A percentile compares a stretch with the other conserved stretches of the same genome.
Evolutionary conservation across 2,797 vertebrate genomes (phyloP).

Genomic region (Gadopsis bispinosus): DNA sequence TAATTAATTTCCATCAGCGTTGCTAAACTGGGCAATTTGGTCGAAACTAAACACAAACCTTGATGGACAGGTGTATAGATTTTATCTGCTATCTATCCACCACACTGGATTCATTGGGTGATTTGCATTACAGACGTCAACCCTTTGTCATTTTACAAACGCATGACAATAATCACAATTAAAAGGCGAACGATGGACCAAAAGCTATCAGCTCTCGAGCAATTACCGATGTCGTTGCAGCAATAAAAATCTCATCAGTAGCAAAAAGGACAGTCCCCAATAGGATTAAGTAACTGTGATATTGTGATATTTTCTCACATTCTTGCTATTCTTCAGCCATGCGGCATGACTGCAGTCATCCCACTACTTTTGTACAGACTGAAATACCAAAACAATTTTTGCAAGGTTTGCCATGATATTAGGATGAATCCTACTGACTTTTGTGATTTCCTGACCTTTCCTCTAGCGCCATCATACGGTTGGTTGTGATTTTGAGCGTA

Average conservation of each 20-base stretch:
- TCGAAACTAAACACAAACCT: conserved; percentile 12
- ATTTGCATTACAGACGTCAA: conserved; percentile 7
- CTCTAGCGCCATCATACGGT: not conserved
- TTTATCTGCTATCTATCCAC: conserved; percentile 14
- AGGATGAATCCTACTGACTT: not conserved
- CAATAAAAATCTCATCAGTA: not conserved
- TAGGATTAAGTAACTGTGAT: not conserved
- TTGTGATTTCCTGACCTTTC: not conserved
- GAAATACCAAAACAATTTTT: not conserved
- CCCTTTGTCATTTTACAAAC: not conserved
- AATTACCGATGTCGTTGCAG: not conserved
- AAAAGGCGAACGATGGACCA: conserved; percentile 1
- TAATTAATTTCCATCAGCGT: not conserved
- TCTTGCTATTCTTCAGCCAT: not conserved
- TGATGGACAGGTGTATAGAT: conserved; percentile 13
- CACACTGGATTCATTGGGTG: not conserved
- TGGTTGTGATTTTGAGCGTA: not conserved
- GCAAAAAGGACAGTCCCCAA: not conserved
- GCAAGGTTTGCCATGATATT: no score
- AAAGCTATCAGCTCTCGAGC: not conserved
- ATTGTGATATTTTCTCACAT: not conserved
- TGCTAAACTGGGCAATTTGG: conserved; percentile 1
- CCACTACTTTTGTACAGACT: not conserved
- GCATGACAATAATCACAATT: not conserved
- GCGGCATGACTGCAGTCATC: not conserved